Evolutionary conservation across 2,888 invertebrate species (phyloP), one percentile per base, ranked within the genome.

Genomic region (Plagiodera versicolora): DNA sequence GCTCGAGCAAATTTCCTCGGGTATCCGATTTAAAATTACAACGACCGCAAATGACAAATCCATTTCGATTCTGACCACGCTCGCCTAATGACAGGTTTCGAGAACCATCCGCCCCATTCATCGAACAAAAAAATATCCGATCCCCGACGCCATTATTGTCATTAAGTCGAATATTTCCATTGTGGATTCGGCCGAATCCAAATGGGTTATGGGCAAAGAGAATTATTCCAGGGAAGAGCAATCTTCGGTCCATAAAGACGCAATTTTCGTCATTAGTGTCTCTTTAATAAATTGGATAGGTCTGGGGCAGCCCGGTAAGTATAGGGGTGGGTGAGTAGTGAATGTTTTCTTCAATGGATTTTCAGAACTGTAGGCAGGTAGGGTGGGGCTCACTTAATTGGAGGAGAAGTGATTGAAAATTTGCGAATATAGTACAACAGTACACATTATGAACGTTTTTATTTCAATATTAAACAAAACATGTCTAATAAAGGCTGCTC

Each of bases 11-110:
- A 39, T 32, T 32, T 9, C 32, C 62, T 64, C 55, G 51, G 55
- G 58, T 55, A 49, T 56, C 53, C 67, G 61, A 66, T 71, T 69
- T 45, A 24, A 58, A 69, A 67, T 67, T 67, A 65, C 66, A 68
- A 68, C 67, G 60, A 66, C 61, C 58, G 63, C 39, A 39, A 70
- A 72, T 71, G 71, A 72, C 72, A 72, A 70, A 72, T 73, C 66
- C 70, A 72, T 72, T 69, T 69, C 61, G 60, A 68, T 67, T 70
- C 71, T 67, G 72, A 72, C 67, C 75, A 73, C 72, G 72, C 72
- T 68, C 63, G 66, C 63, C 64, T 76, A 76, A 77, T 77, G 70
- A 77, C 68, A 73, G 75, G 77, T 77, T 75, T 69, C 66, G 61
- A 58, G 66, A 70, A 66, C 65, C 63, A 68, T 67, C 64, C 65